Evolutionary conservation across 2,113 vertebrate genomes (phyloP).

Genomic region (Pithys albifrons): DNA sequence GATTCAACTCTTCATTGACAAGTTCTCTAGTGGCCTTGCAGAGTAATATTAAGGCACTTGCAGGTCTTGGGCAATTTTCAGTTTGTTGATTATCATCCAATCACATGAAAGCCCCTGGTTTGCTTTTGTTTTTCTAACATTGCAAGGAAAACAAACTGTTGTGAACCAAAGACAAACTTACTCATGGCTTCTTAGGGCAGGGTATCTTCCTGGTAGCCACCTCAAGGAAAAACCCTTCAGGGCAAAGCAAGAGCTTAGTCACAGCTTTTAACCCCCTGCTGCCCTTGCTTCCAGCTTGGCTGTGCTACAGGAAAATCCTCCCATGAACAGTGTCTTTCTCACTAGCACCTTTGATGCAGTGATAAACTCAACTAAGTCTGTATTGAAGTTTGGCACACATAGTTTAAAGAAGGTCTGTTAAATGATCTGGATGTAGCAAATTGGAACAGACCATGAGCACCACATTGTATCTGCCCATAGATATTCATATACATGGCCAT

Average conservation of each 20-base stretch:
- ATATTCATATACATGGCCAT: fast-evolving
- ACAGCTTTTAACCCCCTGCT: background rate
- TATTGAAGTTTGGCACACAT: background rate
- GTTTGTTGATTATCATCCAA: background rate
- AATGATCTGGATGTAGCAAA: background rate
- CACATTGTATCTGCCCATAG: background rate
- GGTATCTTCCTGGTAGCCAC: background rate
- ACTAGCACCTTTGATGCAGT: background rate
- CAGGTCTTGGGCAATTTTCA: background rate
- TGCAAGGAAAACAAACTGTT: background rate
- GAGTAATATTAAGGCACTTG: background rate
- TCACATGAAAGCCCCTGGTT: fast-evolving
- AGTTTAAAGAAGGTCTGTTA: background rate
- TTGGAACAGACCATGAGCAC: background rate
- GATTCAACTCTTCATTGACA: background rate
- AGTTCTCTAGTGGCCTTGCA: background rate
- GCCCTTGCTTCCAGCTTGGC: background rate
- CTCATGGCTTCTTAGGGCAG: background rate
- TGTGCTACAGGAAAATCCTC: background rate
- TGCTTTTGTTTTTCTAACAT: background rate
- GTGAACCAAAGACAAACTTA: background rate
- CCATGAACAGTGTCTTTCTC: background rate
- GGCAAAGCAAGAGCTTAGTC: background rate
- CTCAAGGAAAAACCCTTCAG: background rate
- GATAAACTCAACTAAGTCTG: background rate